phyloP scores from a whole-genome alignment of 2,888 invertebrate genomes.

The Epinotia demarniana region DNA sequence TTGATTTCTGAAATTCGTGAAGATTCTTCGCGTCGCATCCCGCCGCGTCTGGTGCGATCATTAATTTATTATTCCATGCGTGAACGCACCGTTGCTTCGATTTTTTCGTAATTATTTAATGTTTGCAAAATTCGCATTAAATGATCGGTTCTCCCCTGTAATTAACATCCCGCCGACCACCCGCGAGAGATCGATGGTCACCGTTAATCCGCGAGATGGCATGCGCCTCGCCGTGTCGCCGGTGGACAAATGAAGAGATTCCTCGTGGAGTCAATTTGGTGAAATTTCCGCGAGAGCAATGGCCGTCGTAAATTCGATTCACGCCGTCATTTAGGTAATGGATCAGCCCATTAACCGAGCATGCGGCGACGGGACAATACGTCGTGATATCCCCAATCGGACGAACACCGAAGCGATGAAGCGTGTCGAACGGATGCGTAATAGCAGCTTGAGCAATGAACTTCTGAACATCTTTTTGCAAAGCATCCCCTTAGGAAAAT shows the following conservation, averaged over 20 bases:
- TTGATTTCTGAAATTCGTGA: conserved; percentile 40
- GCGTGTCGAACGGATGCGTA: conserved; percentile 26
- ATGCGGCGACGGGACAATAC: conserved; percentile 47
- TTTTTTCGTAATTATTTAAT: conserved; percentile 77
- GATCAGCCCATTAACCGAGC: conserved; percentile 60
- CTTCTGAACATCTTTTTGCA: conserved; percentile 4
- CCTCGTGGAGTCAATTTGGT: conserved; percentile 60
- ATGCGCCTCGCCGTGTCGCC: conserved; percentile 71
- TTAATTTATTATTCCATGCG: conserved; percentile 77
- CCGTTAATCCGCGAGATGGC: conserved; percentile 69
- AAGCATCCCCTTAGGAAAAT: conserved; percentile 4
- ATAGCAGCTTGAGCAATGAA: background rate
- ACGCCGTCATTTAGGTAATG: conserved; percentile 70
- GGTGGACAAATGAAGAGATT: conserved; percentile 75
- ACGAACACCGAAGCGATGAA: conserved; percentile 11
- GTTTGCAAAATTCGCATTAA: conserved; percentile 80
- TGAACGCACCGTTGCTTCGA: conserved; percentile 73
- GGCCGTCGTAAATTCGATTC: conserved; percentile 69
- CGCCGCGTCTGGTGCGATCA: conserved; percentile 60
- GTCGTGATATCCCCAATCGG: conserved; percentile 35
- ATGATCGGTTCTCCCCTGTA: conserved; percentile 78
- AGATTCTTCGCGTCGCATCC: conserved; percentile 46
- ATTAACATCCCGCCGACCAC: conserved; percentile 80
- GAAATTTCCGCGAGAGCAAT: conserved; percentile 65
- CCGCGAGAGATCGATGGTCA: conserved; percentile 75